Evolutionary conservation across 2,113 vertebrate genomes (phyloP).

Genomic region (Antechinus flavipes): DNA sequence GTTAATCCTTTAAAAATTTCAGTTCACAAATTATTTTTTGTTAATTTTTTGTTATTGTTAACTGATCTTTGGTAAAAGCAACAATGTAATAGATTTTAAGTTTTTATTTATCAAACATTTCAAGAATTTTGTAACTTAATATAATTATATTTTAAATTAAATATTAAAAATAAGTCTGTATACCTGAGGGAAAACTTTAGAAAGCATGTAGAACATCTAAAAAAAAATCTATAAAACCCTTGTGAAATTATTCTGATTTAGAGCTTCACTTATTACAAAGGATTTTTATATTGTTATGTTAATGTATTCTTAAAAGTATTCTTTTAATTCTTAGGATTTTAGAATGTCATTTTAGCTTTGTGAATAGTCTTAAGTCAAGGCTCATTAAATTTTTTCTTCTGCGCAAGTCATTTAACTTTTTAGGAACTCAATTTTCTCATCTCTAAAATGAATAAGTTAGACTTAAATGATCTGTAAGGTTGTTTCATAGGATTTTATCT

Average conservation of each 20-base stretch:
- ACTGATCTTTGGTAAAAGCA: not conserved
- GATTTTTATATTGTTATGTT: slow-evolving; percentile 21
- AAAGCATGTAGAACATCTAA: slow-evolving; percentile 14
- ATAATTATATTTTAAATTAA: not conserved
- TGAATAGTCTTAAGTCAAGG: not conserved
- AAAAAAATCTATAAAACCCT: slow-evolving; percentile 28
- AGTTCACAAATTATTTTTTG: not conserved
- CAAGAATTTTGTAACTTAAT: not conserved
- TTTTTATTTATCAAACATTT: not conserved
- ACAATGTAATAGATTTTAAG: not conserved
- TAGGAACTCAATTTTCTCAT: not conserved
- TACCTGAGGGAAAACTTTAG: not conserved
- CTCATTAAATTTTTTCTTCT: slow-evolving; percentile 19
- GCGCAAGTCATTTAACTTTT: not conserved
- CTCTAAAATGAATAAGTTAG: not conserved
- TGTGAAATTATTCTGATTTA: slow-evolving; percentile 25
- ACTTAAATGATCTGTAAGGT: not conserved
- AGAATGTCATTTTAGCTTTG: not conserved
- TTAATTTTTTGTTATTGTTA: not conserved
- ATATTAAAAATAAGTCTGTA: not conserved
- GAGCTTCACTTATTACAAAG: slow-evolving; percentile 9
- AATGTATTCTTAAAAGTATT: slow-evolving; percentile 55
- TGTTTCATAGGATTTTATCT: not conserved
- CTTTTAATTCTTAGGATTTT: slow-evolving; percentile 43
- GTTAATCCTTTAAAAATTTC: not conserved